Evolutionary conservation across 2,797 vertebrate genomes (phyloP), one percentile per base, ranked within the genome.

Genomic region (Dromococcyx pavoninus): DNA sequence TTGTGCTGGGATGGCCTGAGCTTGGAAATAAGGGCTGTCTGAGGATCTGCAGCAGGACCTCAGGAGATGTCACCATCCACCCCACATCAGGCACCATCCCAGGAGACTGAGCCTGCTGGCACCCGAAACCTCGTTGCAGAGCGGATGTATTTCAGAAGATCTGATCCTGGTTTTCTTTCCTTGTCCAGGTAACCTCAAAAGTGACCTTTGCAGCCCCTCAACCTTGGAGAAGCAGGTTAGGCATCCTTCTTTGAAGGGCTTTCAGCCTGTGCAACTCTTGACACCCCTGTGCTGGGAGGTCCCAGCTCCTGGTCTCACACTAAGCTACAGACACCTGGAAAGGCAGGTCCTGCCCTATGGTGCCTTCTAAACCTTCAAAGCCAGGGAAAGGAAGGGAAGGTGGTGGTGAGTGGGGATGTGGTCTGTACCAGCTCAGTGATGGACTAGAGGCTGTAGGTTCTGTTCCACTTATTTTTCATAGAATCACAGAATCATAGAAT

Each of bases 401-500:
- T 4, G 76, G 9, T 4, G 24, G 9, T 4, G 24, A 50, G 65
- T 5, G 11, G 57, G 37, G 39, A 27, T 1, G 1, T 32, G 43
- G 19, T 86, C 85, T 61, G 44, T 32, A 17, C 54, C 44, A 28
- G 57, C n/a, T 30, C 53, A 3, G 46, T 14, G 28, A 37, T 5
- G 46, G 48, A 33, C 32, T 30, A 15, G 9, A 35, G 5, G 39
- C 43, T 3, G 6, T 30, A 11, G 5, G 2, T 28, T n/a, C 35
- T 6, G 22, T 15, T 21, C 30, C 4, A 5, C 0, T 35, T 24
- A n/a, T n/a, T n/a, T n/a, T n/a, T n/a, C n/a, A n/a, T n/a, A n/a
- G n/a, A n/a, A n/a, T n/a, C n/a, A n/a, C n/a, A n/a, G n/a, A n/a
- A n/a, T n/a, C n/a, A n/a, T n/a, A n/a, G n/a, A n/a, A n/a, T n/a